phyloP scores from a whole-genome alignment of 2,797 vertebrate species.

The Rhinogobio ventralis region DNA sequence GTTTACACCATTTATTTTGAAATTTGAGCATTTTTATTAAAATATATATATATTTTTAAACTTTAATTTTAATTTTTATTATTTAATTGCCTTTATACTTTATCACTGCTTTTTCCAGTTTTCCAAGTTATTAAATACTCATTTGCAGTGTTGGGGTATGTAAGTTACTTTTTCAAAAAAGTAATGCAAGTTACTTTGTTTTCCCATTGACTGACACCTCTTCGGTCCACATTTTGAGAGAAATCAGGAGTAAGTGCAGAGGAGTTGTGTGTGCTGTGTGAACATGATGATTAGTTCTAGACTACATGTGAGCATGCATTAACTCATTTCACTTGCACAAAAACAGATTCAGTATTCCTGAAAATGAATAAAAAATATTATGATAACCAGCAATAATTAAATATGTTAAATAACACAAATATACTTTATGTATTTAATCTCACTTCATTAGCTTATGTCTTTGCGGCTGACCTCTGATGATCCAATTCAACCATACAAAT shows the following conservation, averaged over 20 bases:
- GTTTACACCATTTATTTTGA: neutral
- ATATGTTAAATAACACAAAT: too few relatives aligned
- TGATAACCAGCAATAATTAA: too few relatives aligned
- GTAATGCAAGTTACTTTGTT: too few relatives aligned
- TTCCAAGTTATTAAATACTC: neutral
- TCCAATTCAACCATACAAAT: neutral
- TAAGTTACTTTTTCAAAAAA: too few relatives aligned
- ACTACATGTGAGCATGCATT: too few relatives aligned
- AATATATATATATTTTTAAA: too few relatives aligned
- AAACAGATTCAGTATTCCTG: neutral
- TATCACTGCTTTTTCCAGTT: neutral
- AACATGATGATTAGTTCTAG: too few relatives aligned
- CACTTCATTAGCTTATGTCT: too few relatives aligned
- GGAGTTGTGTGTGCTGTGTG: neutral
- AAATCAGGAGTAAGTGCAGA: neutral
- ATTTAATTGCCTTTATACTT: neutral
- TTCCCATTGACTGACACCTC: neutral
- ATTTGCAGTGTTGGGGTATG: neutral
- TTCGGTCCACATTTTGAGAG: too few relatives aligned
- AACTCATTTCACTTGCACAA: neutral
- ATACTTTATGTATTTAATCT: too few relatives aligned
- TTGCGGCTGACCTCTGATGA: neutral
- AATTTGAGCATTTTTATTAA: neutral
- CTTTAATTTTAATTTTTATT: neutral
- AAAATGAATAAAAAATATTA: too few relatives aligned